Evolutionary conservation across 2,113 vertebrate species (phyloP).

Genomic region (Eubucco bourcierii): DNA sequence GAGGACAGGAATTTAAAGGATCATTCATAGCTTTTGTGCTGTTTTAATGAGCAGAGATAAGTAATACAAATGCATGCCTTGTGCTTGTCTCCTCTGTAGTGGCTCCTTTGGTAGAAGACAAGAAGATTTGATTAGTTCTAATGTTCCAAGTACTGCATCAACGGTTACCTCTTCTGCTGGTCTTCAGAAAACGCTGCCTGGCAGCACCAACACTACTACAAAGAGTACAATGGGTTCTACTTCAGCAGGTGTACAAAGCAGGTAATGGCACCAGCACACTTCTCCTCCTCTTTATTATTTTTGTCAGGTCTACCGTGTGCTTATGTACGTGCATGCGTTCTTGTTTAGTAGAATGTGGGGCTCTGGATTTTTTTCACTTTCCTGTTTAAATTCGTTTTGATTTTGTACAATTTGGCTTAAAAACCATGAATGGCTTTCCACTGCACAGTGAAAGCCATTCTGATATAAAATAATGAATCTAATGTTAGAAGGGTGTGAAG

Average conservation of each 20-base stretch:
- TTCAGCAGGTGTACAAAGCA: conserved; percentile 87
- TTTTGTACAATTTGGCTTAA: conserved; percentile 45
- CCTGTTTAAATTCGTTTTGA: conserved; percentile 22
- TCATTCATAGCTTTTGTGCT: neutral
- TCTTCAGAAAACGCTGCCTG: conserved; percentile 86
- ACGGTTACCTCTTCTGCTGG: conserved; percentile 95
- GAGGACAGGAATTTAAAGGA: neutral
- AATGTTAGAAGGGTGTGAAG: neutral
- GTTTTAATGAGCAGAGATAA: neutral
- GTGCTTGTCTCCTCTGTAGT: conserved; percentile 77
- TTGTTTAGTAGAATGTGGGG: conserved; percentile 76
- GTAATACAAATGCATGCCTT: conserved; percentile 24
- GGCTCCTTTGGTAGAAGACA: conserved; percentile 93
- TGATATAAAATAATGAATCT: conserved; percentile 7
- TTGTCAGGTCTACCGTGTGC: conserved; percentile 71
- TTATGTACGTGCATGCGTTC: conserved; percentile 80
- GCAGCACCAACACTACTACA: conserved; percentile 83
- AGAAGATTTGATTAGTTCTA: conserved; percentile 89
- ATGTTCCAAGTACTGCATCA: conserved; percentile 85
- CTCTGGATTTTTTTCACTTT: conserved; percentile 81
- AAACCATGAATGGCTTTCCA: conserved; percentile 42
- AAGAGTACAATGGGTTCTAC: conserved; percentile 79
- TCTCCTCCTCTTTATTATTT: neutral
- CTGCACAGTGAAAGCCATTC: conserved; percentile 44
- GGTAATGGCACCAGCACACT: conserved; percentile 70